These are phyloP conservation scores for Dioctria rufipes DNA, from an alignment of 2,888 invertebrate species.

Conservation along the genomic window DNA sequence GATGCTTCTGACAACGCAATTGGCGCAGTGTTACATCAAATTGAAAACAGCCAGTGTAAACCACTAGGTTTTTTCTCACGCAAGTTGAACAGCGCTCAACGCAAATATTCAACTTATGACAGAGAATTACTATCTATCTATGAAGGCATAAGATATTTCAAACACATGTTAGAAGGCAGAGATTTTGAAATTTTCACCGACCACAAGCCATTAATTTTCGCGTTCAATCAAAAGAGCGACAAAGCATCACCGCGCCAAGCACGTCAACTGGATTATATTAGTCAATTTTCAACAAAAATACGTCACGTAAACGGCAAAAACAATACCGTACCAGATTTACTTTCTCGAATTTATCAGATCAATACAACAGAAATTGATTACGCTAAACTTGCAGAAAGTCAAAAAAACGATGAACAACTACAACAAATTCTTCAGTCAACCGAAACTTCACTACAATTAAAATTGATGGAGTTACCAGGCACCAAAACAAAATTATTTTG, in stretches of 20 bases:
- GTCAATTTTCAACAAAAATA: constrained; percentile 46
- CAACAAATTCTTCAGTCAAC: too few relatives aligned
- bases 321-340: constrained; percentile 6
- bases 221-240: constrained; percentile 63
- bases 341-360: constrained; percentile 12
- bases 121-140: constrained; percentile 68
- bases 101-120: constrained; percentile 68
- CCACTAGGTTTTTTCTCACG: constrained; percentile 67
- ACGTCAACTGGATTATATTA: constrained; percentile 64
- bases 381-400: constrained; percentile 33
- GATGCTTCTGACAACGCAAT: constrained; percentile 67
- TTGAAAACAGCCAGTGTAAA: constrained; percentile 61
- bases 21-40: constrained; percentile 68
- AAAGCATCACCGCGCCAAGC: constrained; percentile 65
- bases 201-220: constrained; percentile 66
- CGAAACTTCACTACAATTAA: too few relatives aligned
- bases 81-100: constrained; percentile 64
- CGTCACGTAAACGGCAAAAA: constrained; percentile 2
- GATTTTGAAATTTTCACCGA: constrained; percentile 65
- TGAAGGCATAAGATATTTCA: constrained; percentile 65
- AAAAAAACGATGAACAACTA: constrained; percentile 29
- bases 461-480: too few relatives aligned
- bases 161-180: constrained; percentile 67
- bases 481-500: too few relatives aligned
- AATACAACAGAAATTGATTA: neutral